Evolutionary conservation across 1,140 invertebrate species (phyloP).

Genomic region (Cotesia glomerata): DNA sequence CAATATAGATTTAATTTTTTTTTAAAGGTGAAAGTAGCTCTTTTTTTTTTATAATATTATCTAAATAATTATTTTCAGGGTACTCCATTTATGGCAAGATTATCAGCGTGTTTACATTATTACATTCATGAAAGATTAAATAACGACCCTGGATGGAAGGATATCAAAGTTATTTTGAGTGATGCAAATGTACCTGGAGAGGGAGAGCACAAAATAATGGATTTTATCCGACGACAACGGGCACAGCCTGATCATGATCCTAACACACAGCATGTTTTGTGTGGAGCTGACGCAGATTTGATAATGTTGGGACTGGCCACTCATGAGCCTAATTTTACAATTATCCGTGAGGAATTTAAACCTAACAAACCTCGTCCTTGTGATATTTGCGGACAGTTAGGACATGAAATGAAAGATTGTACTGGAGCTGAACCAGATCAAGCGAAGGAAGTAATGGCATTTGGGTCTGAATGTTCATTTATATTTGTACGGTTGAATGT

Average conservation of each 20-base stretch:
- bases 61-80: conserved; percentile 61
- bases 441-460: conserved; percentile 64
- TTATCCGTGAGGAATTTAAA: conserved; percentile 97
- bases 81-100: conserved; percentile 96
- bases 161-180: conserved; percentile 94
- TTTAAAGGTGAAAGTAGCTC: no score
- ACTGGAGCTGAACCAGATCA: conserved; percentile 69
- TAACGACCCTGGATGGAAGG: conserved; percentile 94
- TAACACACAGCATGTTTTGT: conserved; percentile 96
- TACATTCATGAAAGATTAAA: conserved; percentile 95
- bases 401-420: conserved; percentile 97
- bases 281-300: conserved; percentile 98
- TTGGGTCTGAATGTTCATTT: conserved; percentile 78
- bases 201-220: conserved; percentile 99
- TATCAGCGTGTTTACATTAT: conserved; percentile 94
- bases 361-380: conserved; percentile 96
- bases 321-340: conserved; percentile 98
- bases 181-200: conserved; percentile 99
- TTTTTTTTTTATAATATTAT: conserved; percentile 51
- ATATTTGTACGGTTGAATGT: conserved; percentile 93
- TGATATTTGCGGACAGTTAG: conserved; percentile 94
- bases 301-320: conserved; percentile 98
- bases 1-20: no score
- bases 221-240: conserved; percentile 95
- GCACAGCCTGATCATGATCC: conserved; percentile 96